Percentiles rank a stretch among this genome's conserved stretches.
These are phyloP conservation scores for Cheilinus undulatus DNA, from an alignment of 2,113 vertebrate species.

Conservation along the genomic window DNA sequence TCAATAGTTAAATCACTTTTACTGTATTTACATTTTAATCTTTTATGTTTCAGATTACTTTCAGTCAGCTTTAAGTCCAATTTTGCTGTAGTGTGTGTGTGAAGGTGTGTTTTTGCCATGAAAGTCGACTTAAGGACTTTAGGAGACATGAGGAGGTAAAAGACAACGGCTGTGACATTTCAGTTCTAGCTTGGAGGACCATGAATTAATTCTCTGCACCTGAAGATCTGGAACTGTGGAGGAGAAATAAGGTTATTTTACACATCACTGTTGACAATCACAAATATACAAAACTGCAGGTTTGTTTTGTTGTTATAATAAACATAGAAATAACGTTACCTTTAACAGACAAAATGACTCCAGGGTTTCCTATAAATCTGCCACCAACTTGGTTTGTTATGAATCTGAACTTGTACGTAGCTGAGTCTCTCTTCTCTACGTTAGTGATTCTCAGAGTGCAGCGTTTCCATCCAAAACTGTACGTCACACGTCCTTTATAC, in stretches of 20 bases:
- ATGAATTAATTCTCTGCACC: background rate
- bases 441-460: slow-evolving; percentile 23
- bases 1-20: too few species aligned
- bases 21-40: too few species aligned
- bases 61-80: background rate
- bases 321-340: background rate
- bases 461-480: accelerated
- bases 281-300: too few species aligned
- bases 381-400: accelerated
- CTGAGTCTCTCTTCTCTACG: slow-evolving; percentile 14
- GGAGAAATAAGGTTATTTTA: background rate
- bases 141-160: background rate
- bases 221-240: background rate
- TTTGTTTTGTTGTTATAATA: too few species aligned
- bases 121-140: slow-evolving; percentile 9
- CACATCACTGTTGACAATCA: too few species aligned
- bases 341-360: slow-evolving; percentile 23
- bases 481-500: background rate
- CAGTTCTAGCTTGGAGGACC: background rate
- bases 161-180: slow-evolving; percentile 1
- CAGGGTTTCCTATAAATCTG: background rate
- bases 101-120: background rate
- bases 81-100: background rate
- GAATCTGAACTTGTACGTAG: background rate
- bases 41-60: too few species aligned